Percentiles rank a stretch among this genome's conserved stretches.
These are phyloP conservation scores for Saccopteryx bilineata DNA, from an alignment of 2,113 vertebrate species.

Conservation along the genomic window DNA sequence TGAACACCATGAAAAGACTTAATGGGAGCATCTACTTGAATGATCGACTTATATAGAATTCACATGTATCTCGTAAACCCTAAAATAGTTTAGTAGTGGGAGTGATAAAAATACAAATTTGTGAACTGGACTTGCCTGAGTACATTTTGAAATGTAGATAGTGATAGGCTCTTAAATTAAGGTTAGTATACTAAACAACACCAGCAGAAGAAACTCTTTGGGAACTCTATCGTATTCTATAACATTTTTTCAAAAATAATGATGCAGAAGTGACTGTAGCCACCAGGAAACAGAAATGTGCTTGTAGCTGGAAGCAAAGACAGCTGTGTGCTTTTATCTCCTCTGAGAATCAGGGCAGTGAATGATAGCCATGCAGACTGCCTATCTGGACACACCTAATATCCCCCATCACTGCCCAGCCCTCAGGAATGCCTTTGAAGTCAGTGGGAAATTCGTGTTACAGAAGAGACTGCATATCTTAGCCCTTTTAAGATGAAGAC, in stretches of 20 bases:
- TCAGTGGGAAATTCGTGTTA: conserved; percentile 55
- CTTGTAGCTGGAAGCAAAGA: not conserved
- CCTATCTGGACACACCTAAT: not conserved
- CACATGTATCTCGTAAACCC: not conserved
- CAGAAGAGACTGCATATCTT: conserved; percentile 14
- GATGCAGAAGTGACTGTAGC: not conserved
- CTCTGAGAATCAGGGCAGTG: not conserved
- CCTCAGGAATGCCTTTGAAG: conserved; percentile 72
- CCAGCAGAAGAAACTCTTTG: not conserved
- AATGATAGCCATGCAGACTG: not conserved
- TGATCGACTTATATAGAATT: not conserved
- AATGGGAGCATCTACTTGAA: not conserved
- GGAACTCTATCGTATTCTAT: not conserved
- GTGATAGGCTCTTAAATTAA: not conserved
- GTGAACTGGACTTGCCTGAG: not conserved
- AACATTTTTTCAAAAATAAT: conserved; percentile 38
- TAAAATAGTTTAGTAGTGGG: not conserved
- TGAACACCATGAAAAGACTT: not conserved
- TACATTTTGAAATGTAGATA: conserved; percentile 17
- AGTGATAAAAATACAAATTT: not conserved
- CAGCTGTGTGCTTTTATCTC: not conserved
- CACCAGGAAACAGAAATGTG: not conserved
- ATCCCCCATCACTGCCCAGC: not conserved
- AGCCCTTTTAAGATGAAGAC: conserved; percentile 63
- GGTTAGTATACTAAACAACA: not conserved